A percentile compares a stretch with the other conserved stretches of the same genome.
These are phyloP conservation scores for Gobio occitaniae DNA, from an alignment of 2,797 vertebrate species.

Conservation along the genomic window DNA sequence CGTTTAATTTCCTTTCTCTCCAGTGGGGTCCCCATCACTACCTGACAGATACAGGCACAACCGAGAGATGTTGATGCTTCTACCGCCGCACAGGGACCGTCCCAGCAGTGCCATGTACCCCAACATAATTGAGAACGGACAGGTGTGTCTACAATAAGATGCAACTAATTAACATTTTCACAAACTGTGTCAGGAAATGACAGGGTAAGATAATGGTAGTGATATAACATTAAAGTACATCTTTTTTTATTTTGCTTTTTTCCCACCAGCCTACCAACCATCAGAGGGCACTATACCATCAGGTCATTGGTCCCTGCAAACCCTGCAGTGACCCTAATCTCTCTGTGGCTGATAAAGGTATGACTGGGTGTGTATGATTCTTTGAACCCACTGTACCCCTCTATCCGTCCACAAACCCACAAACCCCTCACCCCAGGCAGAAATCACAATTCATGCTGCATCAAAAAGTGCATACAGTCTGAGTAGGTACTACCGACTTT, in stretches of 20 bases:
- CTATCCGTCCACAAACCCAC: not conserved
- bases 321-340: constrained; percentile 95
- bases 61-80: constrained; percentile 93
- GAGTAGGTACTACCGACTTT: not conserved
- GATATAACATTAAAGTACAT: not conserved
- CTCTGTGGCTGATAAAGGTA: constrained; percentile 97
- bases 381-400: constrained; percentile 13
- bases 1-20: not conserved
- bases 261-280: constrained; percentile 88
- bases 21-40: constrained; percentile 94
- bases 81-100: constrained; percentile 92
- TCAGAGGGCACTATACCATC: constrained; percentile 97
- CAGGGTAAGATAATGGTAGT: not conserved
- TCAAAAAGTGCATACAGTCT: not conserved
- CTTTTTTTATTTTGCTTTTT: constrained; percentile 39
- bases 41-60: constrained; percentile 97
- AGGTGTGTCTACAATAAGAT: constrained; percentile 78
- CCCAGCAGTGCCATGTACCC: constrained; percentile 96
- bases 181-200: not conserved
- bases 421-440: not conserved
- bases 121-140: constrained; percentile 91
- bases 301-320: constrained; percentile 96
- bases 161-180: not conserved
- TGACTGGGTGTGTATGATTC: constrained; percentile 56
- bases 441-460: constrained; percentile 7